A percentile compares a stretch with the other conserved stretches of the same genome.
phyloP scores from a whole-genome alignment of 2,113 vertebrate species.

The Bos indicus region DNA sequence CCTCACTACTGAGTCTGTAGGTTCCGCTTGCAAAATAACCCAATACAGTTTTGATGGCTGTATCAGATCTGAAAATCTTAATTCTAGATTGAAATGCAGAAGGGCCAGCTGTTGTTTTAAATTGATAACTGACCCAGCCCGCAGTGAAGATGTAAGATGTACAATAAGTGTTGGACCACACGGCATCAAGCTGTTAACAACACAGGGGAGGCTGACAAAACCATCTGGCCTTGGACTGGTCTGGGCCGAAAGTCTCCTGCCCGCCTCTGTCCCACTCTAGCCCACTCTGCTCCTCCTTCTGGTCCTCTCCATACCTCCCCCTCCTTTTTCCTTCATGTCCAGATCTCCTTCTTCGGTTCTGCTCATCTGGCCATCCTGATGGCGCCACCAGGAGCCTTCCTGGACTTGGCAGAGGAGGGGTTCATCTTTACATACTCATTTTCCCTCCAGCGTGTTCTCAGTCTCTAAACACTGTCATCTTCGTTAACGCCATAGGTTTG shows the following conservation, averaged over 20 bases:
- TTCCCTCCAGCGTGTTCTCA: neutral
- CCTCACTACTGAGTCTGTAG: neutral
- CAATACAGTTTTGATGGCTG: fast-evolving
- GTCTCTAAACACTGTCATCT: neutral
- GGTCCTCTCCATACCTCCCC: neutral
- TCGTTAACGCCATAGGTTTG: no score
- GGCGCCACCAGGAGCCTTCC: neutral
- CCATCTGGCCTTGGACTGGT: neutral
- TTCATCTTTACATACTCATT: neutral
- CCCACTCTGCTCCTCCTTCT: neutral
- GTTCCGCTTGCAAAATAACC: neutral
- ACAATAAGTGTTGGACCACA: neutral
- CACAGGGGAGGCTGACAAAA: neutral
- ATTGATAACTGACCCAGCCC: neutral
- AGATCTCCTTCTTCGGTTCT: neutral
- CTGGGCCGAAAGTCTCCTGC: fast-evolving
- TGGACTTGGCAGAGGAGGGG: neutral
- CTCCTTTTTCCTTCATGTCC: neutral
- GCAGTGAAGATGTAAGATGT: neutral
- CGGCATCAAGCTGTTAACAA: neutral
- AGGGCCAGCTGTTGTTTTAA: neutral
- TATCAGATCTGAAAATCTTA: neutral
- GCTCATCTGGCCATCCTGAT: neutral
- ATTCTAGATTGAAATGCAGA: neutral
- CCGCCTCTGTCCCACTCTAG: fast-evolving